Evolutionary conservation across 2,888 invertebrate species (phyloP).

Genomic region (Ferrisia virgata): DNA sequence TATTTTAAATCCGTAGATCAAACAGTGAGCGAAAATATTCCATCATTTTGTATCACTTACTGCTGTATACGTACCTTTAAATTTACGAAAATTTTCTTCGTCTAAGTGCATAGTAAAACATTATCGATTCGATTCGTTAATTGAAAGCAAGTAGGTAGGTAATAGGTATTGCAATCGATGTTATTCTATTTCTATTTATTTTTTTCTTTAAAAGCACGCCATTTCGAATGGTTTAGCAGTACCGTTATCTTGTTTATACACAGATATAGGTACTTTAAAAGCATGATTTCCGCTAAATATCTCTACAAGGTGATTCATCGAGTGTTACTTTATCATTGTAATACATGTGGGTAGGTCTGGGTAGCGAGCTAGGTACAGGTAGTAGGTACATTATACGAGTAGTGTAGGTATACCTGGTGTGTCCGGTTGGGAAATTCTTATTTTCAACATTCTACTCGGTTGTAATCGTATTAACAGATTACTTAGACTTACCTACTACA

Average conservation of each 20-base stretch:
- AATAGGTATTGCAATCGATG: background rate
- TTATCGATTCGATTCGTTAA: too few relatives aligned
- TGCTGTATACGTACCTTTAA: too few relatives aligned
- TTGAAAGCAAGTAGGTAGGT: background rate
- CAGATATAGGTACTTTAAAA: slow-evolving; percentile 5
- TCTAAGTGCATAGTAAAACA: too few relatives aligned
- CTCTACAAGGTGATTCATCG: slow-evolving; percentile 5
- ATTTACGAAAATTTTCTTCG: too few relatives aligned
- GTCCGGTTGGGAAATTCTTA: background rate
- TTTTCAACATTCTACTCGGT: background rate
- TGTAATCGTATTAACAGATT: background rate
- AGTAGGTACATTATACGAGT: too few relatives aligned
- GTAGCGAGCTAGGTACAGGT: too few relatives aligned
- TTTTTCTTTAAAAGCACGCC: background rate
- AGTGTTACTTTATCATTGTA: background rate
- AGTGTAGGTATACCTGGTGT: background rate
- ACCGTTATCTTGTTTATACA: background rate
- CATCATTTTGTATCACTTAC: too few relatives aligned
- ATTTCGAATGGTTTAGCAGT: background rate
- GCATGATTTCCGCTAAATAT: background rate
- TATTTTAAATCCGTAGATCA: too few relatives aligned
- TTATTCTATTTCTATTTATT: background rate
- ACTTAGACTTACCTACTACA: too few relatives aligned
- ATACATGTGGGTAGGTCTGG: background rate
- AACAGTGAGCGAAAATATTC: too few relatives aligned